These are phyloP conservation scores for Sparidentex hasta DNA, from an alignment of 2,797 vertebrate species.

Conservation along the genomic window DNA sequence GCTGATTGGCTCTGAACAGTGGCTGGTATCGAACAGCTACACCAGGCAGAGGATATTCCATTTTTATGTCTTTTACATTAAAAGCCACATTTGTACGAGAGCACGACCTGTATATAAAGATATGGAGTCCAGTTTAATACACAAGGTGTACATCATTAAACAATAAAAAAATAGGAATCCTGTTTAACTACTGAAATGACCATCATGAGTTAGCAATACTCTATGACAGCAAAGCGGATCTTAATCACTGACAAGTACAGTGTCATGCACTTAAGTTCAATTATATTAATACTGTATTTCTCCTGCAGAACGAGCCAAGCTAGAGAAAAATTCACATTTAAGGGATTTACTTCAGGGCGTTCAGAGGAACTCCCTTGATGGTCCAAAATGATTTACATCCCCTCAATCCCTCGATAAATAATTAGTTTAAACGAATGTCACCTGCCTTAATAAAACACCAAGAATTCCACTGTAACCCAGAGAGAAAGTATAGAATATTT, in stretches of 20 bases:
- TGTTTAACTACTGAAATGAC: constrained; percentile 4
- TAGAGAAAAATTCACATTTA: not conserved
- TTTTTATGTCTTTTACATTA: constrained; percentile 37
- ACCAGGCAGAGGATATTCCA: constrained; percentile 42
- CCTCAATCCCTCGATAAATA: not conserved
- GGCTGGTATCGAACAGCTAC: constrained; percentile 54
- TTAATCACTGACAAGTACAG: constrained; percentile 2
- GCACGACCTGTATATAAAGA: constrained; percentile 17
- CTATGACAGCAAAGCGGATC: not conserved
- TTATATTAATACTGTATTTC: not conserved
- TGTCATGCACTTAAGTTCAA: not conserved
- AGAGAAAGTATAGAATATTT: not conserved
- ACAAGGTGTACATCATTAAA: constrained; percentile 20
- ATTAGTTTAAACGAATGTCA: not conserved
- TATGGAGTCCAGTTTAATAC: constrained; percentile 4
- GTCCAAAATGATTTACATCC: not conserved
- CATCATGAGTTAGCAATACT: constrained; percentile 9
- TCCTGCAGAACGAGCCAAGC: not conserved
- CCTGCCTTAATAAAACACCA: not conserved
- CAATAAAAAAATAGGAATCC: not conserved
- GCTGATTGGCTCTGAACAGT: constrained; percentile 76
- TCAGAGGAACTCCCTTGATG: not conserved
- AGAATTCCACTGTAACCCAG: not conserved
- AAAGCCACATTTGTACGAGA: not conserved
- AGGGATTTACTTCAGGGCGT: not conserved